Evolutionary conservation across 2,888 invertebrate genomes (phyloP).

Genomic region (Ophion slaviceki): DNA sequence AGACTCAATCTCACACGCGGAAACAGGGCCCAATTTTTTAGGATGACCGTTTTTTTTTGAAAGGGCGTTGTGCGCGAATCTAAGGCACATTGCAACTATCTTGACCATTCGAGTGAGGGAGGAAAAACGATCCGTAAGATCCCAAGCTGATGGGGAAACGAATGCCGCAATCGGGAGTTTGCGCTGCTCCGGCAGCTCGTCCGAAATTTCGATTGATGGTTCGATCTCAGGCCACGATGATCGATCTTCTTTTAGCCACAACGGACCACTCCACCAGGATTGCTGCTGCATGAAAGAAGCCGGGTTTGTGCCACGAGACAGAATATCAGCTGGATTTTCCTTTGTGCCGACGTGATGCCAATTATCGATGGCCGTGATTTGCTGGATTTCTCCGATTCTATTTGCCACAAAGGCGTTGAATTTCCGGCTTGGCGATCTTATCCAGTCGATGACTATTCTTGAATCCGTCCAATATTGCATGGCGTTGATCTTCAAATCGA

Average conservation of each 20-base stretch:
- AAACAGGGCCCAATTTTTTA: too few relatives aligned
- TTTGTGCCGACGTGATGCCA: conserved; percentile 39
- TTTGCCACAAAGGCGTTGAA: conserved; percentile 45
- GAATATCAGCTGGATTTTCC: conserved; percentile 47
- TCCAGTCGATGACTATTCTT: conserved; percentile 47
- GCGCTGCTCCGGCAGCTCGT: too few relatives aligned
- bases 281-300: neutral
- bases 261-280: conserved; percentile 41
- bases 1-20: too few relatives aligned
- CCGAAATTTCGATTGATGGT: neutral
- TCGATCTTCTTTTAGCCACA: conserved; percentile 23
- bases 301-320: conserved; percentile 27
- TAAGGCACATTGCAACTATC: too few relatives aligned
- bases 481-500: conserved; percentile 12
- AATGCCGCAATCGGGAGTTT: too few relatives aligned
- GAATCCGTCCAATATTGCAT: conserved; percentile 41
- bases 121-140: conserved; percentile 19
- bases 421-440: conserved; percentile 20
- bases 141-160: neutral
- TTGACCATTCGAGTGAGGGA: too few relatives aligned
- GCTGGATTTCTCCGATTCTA: conserved; percentile 51
- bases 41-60: too few relatives aligned
- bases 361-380: conserved; percentile 14
- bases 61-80: too few relatives aligned
- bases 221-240: conserved; percentile 10